phyloP scores from a whole-genome alignment of 2,888 invertebrate genomes.

The Micoletzkya japonica region DNA sequence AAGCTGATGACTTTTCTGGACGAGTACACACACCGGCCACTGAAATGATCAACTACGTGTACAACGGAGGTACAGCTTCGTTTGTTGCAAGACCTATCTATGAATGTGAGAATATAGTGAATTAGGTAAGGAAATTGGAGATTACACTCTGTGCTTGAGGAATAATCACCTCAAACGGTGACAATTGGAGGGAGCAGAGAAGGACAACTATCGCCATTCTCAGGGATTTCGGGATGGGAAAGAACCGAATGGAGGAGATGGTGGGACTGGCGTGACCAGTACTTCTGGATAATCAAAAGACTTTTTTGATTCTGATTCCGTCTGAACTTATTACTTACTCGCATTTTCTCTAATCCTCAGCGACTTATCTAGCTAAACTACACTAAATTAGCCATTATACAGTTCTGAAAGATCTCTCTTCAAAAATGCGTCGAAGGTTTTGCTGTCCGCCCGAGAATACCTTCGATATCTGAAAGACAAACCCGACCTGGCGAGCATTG shows the following conservation, averaged over 20 bases:
- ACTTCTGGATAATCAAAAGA: neutral
- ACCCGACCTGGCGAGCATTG: neutral
- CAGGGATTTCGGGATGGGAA: conserved; percentile 23
- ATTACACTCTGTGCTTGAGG: too few species aligned
- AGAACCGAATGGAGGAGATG: conserved; percentile 23
- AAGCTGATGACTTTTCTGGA: too few species aligned
- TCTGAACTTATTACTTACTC: too few species aligned
- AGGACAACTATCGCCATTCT: conserved; percentile 5
- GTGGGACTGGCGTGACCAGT: neutral
- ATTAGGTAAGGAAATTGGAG: too few species aligned
- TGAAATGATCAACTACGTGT: too few species aligned
- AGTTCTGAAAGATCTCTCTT: too few species aligned
- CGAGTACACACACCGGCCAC: too few species aligned
- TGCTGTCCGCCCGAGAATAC: neutral
- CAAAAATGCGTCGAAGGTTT: neutral
- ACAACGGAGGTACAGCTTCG: too few species aligned
- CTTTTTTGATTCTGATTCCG: too few species aligned
- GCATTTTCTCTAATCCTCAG: too few species aligned
- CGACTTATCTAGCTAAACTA: neutral
- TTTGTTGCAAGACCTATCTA: too few species aligned
- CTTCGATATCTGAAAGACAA: neutral
- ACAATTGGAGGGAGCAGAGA: neutral
- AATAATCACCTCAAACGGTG: conserved; percentile 5
- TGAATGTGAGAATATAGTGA: too few species aligned
- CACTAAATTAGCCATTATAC: neutral